Evolutionary conservation across 2,797 vertebrate genomes (phyloP), one percentile per base, ranked within the genome.

Genomic region (Lacerta bilineata): DNA sequence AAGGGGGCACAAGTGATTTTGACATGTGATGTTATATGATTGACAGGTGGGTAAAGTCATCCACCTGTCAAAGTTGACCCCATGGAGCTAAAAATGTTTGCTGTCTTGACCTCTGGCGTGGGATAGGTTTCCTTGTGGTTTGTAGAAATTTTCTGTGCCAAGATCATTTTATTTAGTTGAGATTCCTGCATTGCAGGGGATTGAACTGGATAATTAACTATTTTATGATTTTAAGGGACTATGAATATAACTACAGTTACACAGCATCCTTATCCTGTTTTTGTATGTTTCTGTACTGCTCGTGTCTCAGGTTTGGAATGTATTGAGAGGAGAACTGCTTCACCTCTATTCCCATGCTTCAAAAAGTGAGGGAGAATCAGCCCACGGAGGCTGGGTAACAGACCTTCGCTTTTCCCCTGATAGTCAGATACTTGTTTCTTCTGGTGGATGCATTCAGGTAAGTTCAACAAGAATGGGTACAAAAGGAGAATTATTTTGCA

Each of bases 341-440:
- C 98, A 97, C 93, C 95, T 97, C 86, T 99, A 97, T 91, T 98
- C 97, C n/a, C 96, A 96, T 0, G 89, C 97, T 11, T 95, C 95
- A 36, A 95, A 97, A 91, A 98, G 99, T 0, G 98, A 96, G 91
- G 97, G 97, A 96, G 97, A 98, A 87, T 98, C 97, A 0, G 97
- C 98, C 4, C 98, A 99, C 0, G 98, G 98, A 68, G 98, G 98
- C 74, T 99, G 99, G 99, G 97, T 99, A 92, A 99, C 98, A 0
- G 98, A 98, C 95, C 96, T 99, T 89, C 97, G 97, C 91, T 99
- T 99, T 95, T 99, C 98, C 89, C 97, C 98, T 3, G 97, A 99
- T 88, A 92, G 97, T 95, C 96, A 96, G 87, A 96, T 97, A 76
- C 97, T 99, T 71, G 98, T 99, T 68, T 99, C 99, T 1, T 98